These are phyloP conservation scores for Drosophila auraria DNA, from an alignment of 1,140 invertebrate genomes.

Conservation along the genomic window DNA sequence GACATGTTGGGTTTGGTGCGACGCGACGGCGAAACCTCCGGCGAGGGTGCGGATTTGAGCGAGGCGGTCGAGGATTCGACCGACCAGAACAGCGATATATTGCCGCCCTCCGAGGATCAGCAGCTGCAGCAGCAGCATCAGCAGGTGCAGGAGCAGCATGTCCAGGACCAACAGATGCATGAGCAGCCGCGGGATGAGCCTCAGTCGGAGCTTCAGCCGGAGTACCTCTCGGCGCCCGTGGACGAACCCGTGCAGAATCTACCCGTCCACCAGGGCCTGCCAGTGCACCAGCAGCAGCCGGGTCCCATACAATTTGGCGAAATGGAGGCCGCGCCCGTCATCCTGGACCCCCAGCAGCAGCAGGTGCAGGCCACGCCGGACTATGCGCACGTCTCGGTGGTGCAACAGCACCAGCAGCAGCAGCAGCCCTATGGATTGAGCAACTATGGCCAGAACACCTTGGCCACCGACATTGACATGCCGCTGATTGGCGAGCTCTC, in stretches of 20 bases:
- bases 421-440: slow-evolving; percentile 63
- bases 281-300: slow-evolving; percentile 43
- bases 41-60: slow-evolving; percentile 63
- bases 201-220: slow-evolving; percentile 39
- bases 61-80: slow-evolving; percentile 37
- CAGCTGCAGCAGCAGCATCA: slow-evolving; percentile 32
- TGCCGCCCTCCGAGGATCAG: slow-evolving; percentile 22
- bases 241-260: slow-evolving; percentile 44
- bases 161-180: slow-evolving; percentile 42
- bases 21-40: slow-evolving; percentile 75
- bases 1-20: slow-evolving; percentile 86
- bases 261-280: slow-evolving; percentile 31
- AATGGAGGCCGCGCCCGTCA: slow-evolving; percentile 75
- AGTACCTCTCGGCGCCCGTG: slow-evolving; percentile 51
- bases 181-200: slow-evolving; percentile 13
- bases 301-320: slow-evolving; percentile 80
- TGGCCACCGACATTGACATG: slow-evolving; percentile 81
- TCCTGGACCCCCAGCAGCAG: slow-evolving; percentile 64
- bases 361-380: slow-evolving; percentile 63
- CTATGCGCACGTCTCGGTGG: slow-evolving; percentile 69
- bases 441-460: slow-evolving; percentile 62
- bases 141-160: slow-evolving; percentile 27
- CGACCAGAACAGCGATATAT: slow-evolving; percentile 35
- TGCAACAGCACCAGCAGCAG: slow-evolving; percentile 67
- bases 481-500: slow-evolving; percentile 76